These are phyloP conservation scores for Zhengitettix transpicula DNA, from an alignment of 2,888 invertebrate species.

Conservation along the genomic window DNA sequence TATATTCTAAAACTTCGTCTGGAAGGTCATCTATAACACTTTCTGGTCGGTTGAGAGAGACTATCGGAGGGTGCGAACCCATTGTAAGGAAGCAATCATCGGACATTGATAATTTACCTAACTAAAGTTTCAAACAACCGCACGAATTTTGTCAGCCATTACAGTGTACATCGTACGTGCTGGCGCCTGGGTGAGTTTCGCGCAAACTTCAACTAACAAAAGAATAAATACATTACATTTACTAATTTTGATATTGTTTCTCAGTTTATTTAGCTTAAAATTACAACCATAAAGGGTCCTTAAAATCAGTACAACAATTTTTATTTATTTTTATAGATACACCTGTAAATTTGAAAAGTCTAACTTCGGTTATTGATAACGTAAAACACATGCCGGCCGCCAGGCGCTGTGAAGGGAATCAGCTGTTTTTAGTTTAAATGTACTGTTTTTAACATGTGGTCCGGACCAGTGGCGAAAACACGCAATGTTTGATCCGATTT, in stretches of 20 bases:
- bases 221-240: too few relatives aligned
- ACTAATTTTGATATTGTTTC: too few relatives aligned
- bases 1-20: constrained; percentile 85
- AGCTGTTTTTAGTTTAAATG: background rate
- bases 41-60: constrained; percentile 14
- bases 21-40: constrained; percentile 49
- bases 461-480: background rate
- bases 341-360: background rate
- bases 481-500: background rate
- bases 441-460: background rate
- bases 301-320: background rate
- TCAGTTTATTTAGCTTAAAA: background rate
- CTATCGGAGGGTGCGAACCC: background rate
- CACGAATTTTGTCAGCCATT: too few relatives aligned
- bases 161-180: background rate
- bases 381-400: background rate
- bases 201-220: too few relatives aligned
- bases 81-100: background rate
- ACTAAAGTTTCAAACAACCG: background rate
- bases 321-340: background rate
- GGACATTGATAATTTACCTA: background rate
- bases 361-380: background rate
- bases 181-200: too few relatives aligned
- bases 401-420: background rate
- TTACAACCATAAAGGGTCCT: background rate